Evolutionary conservation across 2,113 vertebrate genomes (phyloP).

Genomic region (Aleadryas rufinucha): DNA sequence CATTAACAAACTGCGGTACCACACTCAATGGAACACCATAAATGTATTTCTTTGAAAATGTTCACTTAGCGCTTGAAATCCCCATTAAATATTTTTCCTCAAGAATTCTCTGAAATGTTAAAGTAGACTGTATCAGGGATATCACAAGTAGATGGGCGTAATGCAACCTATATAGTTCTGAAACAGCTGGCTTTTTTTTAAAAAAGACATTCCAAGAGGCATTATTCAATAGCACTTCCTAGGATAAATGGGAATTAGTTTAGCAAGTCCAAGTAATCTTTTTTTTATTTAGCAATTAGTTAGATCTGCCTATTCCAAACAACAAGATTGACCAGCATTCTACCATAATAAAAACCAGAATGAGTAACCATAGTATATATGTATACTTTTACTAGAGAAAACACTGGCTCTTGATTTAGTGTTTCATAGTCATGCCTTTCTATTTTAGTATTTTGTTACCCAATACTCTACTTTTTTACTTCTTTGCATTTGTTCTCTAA

Average conservation of each 20-base stretch:
- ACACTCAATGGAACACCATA: not conserved
- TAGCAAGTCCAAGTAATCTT: not conserved
- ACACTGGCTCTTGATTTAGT: not conserved
- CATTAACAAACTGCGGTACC: not conserved
- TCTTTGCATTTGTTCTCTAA: not conserved
- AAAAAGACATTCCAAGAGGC: not conserved
- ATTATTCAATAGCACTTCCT: not conserved
- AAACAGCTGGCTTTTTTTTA: not conserved
- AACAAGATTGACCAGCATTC: not conserved
- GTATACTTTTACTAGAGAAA: not conserved
- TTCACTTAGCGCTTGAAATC: not conserved
- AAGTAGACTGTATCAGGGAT: not conserved
- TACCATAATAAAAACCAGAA: not conserved
- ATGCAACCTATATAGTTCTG: not conserved
- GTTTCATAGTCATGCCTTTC: not conserved
- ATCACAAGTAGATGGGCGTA: not conserved
- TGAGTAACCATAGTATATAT: not conserved
- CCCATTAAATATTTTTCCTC: not conserved
- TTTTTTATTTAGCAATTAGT: not conserved
- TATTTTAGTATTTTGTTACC: not conserved
- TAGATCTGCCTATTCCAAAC: not conserved
- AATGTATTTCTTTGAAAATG: not conserved
- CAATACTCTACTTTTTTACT: not conserved
- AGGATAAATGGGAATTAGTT: not conserved
- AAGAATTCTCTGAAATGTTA: not conserved